Evolutionary conservation across 2,888 invertebrate species (phyloP).

Genomic region (Hypomecis punctinalis): DNA sequence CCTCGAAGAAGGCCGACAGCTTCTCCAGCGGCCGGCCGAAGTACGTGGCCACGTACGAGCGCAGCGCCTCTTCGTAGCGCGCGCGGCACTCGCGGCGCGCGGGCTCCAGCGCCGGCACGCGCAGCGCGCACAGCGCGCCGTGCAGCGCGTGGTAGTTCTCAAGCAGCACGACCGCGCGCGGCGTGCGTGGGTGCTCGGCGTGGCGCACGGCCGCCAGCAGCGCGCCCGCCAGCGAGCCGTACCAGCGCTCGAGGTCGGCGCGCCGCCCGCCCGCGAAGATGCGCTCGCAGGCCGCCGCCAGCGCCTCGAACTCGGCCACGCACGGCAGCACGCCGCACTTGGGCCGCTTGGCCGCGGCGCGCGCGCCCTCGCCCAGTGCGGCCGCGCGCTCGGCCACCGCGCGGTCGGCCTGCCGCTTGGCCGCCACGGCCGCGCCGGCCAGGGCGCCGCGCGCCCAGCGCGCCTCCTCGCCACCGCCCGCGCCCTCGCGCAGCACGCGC

Average conservation of each 20-base stretch:
- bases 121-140: slow-evolving; percentile 93
- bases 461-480: slow-evolving; percentile 86
- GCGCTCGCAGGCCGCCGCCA: slow-evolving; percentile 93
- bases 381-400: slow-evolving; percentile 91
- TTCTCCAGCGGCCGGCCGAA: slow-evolving; percentile 90
- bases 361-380: slow-evolving; percentile 38
- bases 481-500: slow-evolving; percentile 96
- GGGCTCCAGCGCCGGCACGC: slow-evolving; percentile 94
- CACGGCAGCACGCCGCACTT: slow-evolving; percentile 96
- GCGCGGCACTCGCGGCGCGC: slow-evolving; percentile 96
- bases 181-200: slow-evolving; percentile 96
- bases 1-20: slow-evolving; percentile 96
- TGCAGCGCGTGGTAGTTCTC: slow-evolving; percentile 98
- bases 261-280: slow-evolving; percentile 93
- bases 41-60: slow-evolving; percentile 96
- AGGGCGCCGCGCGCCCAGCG: slow-evolving; percentile 69
- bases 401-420: slow-evolving; percentile 90
- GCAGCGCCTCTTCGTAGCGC: slow-evolving; percentile 95
- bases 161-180: slow-evolving; percentile 77
- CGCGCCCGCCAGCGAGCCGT: slow-evolving; percentile 89
- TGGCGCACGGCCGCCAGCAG: slow-evolving; percentile 92
- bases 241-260: slow-evolving; percentile 76
- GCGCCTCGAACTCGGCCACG: slow-evolving; percentile 95
- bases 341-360: slow-evolving; percentile 63
- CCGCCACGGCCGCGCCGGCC: slow-evolving; percentile 70